These are phyloP conservation scores for Endotricha flammealis DNA, from an alignment of 2,888 invertebrate species.

Conservation along the genomic window DNA sequence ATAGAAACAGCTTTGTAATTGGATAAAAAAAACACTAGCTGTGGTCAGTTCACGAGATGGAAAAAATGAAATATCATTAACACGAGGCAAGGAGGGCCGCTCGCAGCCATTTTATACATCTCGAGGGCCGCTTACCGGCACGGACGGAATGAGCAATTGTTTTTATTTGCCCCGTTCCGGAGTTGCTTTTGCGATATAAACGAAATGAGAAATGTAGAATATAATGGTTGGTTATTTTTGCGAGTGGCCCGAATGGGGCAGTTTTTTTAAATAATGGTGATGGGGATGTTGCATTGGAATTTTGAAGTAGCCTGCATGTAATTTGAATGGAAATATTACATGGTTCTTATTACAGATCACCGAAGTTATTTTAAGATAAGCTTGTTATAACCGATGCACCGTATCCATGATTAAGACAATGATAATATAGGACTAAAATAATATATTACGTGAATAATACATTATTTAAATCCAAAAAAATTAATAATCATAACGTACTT, in stretches of 20 bases:
- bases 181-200: slow-evolving; percentile 9
- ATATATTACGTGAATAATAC: too few species aligned
- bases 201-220: slow-evolving; percentile 4
- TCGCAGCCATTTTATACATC: slow-evolving; percentile 13
- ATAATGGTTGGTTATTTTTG: not conserved
- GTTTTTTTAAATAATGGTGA: not conserved
- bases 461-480: too few species aligned
- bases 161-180: slow-evolving; percentile 27
- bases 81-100: slow-evolving; percentile 16
- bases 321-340: too few species aligned
- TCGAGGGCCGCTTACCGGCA: slow-evolving; percentile 1
- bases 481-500: too few species aligned
- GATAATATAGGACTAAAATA: too few species aligned
- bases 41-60: slow-evolving; percentile 13
- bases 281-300: not conserved
- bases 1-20: not conserved
- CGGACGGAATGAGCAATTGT: slow-evolving; percentile 30
- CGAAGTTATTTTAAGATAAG: too few species aligned
- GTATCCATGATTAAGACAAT: too few species aligned
- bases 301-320: too few species aligned
- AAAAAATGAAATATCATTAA: slow-evolving; percentile 26
- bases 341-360: too few species aligned
- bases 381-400: too few species aligned
- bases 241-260: not conserved
- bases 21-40: slow-evolving; percentile 14